Evolutionary conservation across 2,888 invertebrate species (phyloP).

Genomic region (Scaptodrosophila latifasciaeformis): DNA sequence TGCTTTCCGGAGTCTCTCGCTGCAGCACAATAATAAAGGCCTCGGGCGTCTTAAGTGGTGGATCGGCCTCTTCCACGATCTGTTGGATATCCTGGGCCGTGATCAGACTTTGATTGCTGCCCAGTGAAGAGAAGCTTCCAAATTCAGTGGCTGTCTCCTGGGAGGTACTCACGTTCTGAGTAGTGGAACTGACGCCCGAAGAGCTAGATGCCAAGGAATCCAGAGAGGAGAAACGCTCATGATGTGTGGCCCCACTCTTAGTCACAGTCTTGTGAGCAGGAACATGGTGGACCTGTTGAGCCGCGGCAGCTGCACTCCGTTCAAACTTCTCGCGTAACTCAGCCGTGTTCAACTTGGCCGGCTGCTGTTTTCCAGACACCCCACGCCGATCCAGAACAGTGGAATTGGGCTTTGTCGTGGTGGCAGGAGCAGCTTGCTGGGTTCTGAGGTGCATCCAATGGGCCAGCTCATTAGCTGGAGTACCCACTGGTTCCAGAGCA

Average conservation of each 20-base stretch:
- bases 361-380: conserved; percentile 14
- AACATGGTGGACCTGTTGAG: conserved; percentile 30
- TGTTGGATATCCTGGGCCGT: conserved; percentile 78
- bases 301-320: conserved; percentile 49
- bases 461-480: conserved; percentile 49
- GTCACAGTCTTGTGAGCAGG: conserved; percentile 30
- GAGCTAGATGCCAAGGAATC: conserved; percentile 75
- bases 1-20: conserved; percentile 82
- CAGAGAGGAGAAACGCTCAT: conserved; percentile 74
- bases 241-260: conserved; percentile 59
- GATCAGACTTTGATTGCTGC: conserved; percentile 75
- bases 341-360: conserved; percentile 60
- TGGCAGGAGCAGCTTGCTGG: conserved; percentile 38
- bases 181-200: conserved; percentile 74
- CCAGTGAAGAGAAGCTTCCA: conserved; percentile 75
- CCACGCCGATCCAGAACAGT: conserved; percentile 15
- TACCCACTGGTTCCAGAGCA: conserved; percentile 32
- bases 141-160: conserved; percentile 75
- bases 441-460: conserved; percentile 70
- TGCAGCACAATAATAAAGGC: conserved; percentile 81
- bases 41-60: conserved; percentile 79
- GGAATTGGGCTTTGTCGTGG: conserved; percentile 40
- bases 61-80: conserved; percentile 81
- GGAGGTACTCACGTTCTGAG: conserved; percentile 72
- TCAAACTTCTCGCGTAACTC: conserved; percentile 75